Evolutionary conservation across 2,888 invertebrate genomes (phyloP).

Genomic region (Neuroscelio doddi): DNA sequence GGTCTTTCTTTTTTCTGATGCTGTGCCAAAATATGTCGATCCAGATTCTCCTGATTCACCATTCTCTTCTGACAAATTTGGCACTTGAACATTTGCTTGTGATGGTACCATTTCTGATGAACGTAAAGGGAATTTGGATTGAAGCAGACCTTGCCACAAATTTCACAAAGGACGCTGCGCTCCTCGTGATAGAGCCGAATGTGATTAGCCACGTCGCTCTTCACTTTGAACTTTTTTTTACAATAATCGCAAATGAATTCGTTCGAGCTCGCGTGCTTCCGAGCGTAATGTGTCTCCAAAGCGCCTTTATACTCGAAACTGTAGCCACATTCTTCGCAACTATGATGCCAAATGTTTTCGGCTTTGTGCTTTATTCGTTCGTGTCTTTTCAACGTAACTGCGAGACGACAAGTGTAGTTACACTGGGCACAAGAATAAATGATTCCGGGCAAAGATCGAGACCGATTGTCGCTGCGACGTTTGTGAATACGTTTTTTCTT

Average conservation of each 20-base stretch:
- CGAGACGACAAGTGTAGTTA: constrained; percentile 11
- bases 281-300: constrained; percentile 14
- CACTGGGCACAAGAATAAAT: constrained; percentile 10
- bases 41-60: constrained; percentile 31
- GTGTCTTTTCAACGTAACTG: constrained; percentile 11
- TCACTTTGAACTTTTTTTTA: constrained; percentile 49
- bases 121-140: constrained; percentile 55
- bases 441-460: constrained; percentile 1
- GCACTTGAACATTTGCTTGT: constrained; percentile 34
- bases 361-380: constrained; percentile 1
- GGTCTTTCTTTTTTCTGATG: constrained; percentile 10
- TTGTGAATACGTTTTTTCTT: background rate
- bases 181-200: constrained; percentile 49
- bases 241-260: constrained; percentile 50
- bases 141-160: constrained; percentile 55
- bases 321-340: constrained; percentile 18
- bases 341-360: constrained; percentile 2
- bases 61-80: constrained; percentile 17
- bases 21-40: constrained; percentile 26
- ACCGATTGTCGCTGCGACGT: background rate
- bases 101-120: constrained; percentile 55
- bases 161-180: constrained; percentile 50
- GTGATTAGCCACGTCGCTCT: constrained; percentile 51
- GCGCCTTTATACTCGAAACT: constrained; percentile 16
- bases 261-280: constrained; percentile 48